Evolutionary conservation across 64 coral and sea anemone species (phyloP).

Genomic region (Catalaphyllia jardinei): DNA sequence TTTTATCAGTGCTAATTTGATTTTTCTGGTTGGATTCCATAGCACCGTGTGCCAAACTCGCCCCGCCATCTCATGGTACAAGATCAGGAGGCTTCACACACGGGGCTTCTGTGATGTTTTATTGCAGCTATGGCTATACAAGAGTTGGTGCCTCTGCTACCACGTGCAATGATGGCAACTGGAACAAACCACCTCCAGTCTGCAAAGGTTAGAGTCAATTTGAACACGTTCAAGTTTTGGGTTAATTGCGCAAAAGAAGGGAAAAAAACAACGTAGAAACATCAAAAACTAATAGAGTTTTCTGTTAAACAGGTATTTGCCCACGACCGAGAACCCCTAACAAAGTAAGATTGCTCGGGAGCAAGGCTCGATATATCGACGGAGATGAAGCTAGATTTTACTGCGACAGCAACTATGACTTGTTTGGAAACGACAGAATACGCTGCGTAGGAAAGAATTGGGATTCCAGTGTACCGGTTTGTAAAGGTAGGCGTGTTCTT

Average conservation of each 20-base stretch:
- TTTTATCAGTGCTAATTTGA: too few relatives aligned
- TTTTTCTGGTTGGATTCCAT: not conserved
- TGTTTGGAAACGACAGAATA: not conserved
- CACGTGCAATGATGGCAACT: slow-evolving; percentile 30
- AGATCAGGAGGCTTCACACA: not conserved
- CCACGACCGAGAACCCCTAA: not conserved
- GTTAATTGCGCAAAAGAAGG: not conserved
- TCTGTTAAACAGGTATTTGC: slow-evolving; percentile 6
- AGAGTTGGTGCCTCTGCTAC: not conserved
- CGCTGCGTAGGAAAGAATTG: not conserved
- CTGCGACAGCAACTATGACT: not conserved
- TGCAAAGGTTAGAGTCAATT: not conserved
- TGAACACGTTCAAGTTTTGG: not conserved
- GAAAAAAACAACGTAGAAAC: not conserved
- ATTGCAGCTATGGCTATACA: not conserved
- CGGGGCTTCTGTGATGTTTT: not conserved
- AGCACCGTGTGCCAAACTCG: not conserved
- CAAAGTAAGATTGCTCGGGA: not conserved
- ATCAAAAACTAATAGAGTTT: too few relatives aligned
- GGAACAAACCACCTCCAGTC: slow-evolving; percentile 21
- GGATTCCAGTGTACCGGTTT: not conserved
- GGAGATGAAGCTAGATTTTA: slow-evolving; percentile 33
- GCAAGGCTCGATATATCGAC: not conserved
- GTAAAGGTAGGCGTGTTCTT: slow-evolving; percentile 11
- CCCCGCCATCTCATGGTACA: not conserved